These are phyloP conservation scores for Alouatta palliata DNA, from an alignment of 2,113 vertebrate species.

Conservation along the genomic window DNA sequence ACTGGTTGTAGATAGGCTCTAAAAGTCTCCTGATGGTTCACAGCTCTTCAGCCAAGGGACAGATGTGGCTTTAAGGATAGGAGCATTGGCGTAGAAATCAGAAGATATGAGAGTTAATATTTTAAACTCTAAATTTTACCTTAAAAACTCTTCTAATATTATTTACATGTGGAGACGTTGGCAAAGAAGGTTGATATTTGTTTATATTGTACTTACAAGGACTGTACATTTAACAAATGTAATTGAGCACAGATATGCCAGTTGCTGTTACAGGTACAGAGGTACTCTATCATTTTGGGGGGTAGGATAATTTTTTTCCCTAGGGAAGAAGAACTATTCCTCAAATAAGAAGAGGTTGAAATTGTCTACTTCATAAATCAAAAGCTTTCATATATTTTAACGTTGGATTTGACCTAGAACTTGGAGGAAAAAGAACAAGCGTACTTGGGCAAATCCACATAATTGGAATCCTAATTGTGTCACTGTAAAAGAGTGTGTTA, in stretches of 20 bases:
- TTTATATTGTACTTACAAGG: neutral
- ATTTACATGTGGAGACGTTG: neutral
- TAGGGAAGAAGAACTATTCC: neutral
- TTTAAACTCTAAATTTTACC: neutral
- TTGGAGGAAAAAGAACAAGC: neutral
- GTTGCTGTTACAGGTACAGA: neutral
- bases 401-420: constrained; percentile 6
- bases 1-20: neutral
- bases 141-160: neutral
- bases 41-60: neutral
- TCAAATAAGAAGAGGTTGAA: neutral
- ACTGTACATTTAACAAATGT: neutral
- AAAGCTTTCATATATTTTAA: neutral
- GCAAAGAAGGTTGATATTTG: neutral
- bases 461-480: neutral
- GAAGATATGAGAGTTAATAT: neutral
- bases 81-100: neutral
- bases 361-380: neutral
- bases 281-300: neutral
- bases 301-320: neutral
- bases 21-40: neutral
- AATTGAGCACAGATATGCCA: neutral
- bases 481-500: neutral
- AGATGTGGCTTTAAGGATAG: neutral
- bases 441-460: neutral